phyloP scores from a whole-genome alignment of 2,888 invertebrate genomes.

The Watsonalla cultraria region DNA sequence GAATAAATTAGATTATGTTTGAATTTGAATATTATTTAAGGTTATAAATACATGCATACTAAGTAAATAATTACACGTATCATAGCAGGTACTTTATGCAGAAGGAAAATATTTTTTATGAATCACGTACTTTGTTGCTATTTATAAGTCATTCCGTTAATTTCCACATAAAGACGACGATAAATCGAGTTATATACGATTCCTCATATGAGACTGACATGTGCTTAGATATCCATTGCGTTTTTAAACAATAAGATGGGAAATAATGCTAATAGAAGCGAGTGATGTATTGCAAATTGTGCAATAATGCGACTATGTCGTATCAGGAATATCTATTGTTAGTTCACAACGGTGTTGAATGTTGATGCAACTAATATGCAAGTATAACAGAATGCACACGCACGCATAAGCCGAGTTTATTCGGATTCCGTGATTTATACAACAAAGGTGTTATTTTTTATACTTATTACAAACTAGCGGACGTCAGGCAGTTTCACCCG shows the following conservation, averaged over 20 bases:
- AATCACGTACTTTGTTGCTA: neutral
- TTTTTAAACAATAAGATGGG: neutral
- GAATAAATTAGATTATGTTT: no score
- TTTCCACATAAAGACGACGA: neutral
- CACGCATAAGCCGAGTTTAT: no score
- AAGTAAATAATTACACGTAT: no score
- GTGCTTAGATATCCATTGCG: neutral
- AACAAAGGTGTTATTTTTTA: no score
- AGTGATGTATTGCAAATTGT: neutral
- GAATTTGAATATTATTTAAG: no score
- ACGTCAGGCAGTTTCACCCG: no score
- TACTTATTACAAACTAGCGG: no score
- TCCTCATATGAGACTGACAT: no score
- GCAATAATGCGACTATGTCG: neutral
- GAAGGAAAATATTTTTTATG: neutral
- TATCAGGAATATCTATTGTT: neutral
- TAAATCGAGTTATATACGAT: neutral
- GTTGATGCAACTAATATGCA: no score
- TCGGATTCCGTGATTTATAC: no score
- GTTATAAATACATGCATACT: no score
- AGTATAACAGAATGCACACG: no score
- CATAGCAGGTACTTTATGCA: neutral
- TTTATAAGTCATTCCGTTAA: neutral
- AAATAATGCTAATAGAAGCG: neutral
- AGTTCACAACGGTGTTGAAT: neutral